Conservation (phyloP, 2,113 vertebrate species). For the Eublepharis macularius region DNA sequence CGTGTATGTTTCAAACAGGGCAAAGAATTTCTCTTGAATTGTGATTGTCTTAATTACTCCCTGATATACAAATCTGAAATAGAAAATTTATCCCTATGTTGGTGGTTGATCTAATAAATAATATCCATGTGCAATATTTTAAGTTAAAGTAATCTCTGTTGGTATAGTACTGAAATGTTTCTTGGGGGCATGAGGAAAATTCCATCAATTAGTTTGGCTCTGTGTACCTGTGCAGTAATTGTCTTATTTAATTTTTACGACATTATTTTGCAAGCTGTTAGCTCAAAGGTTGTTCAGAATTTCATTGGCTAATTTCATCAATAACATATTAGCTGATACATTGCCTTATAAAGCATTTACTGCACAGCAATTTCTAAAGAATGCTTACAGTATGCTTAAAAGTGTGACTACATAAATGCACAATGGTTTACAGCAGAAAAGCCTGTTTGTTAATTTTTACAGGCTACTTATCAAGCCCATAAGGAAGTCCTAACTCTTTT, state of each 20-base stretch:
- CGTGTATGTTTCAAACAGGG: background rate
- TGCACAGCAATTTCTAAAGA: slow-evolving; percentile 43
- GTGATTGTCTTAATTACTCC: slow-evolving; percentile 34
- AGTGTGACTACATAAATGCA: slow-evolving; percentile 19
- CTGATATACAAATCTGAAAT: slow-evolving; percentile 11
- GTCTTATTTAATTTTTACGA: slow-evolving; percentile 43
- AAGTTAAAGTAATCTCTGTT: slow-evolving; percentile 11
- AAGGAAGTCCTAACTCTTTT: background rate
- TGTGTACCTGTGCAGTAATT: background rate
- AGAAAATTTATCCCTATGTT: slow-evolving; percentile 2
- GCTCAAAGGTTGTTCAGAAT: slow-evolving; percentile 36
- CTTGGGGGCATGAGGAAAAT: background rate
- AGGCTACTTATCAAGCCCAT: background rate
- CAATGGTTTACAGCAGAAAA: background rate
- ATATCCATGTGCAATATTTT: background rate
- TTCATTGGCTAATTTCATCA: slow-evolving; percentile 54
- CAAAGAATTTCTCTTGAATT: slow-evolving; percentile 32
- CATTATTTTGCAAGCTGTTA: slow-evolving; percentile 51
- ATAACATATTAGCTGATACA: slow-evolving; percentile 36
- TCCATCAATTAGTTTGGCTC: background rate
- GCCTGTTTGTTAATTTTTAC: background rate
- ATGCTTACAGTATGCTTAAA: background rate
- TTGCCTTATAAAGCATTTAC: slow-evolving; percentile 34
- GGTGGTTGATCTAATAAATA: background rate
- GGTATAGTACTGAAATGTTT: background rate